A percentile compares a stretch with the other conserved stretches of the same genome.
These are phyloP conservation scores for Poeciliopsis turneri DNA, from an alignment of 2,797 vertebrate genomes.

Conservation along the genomic window DNA sequence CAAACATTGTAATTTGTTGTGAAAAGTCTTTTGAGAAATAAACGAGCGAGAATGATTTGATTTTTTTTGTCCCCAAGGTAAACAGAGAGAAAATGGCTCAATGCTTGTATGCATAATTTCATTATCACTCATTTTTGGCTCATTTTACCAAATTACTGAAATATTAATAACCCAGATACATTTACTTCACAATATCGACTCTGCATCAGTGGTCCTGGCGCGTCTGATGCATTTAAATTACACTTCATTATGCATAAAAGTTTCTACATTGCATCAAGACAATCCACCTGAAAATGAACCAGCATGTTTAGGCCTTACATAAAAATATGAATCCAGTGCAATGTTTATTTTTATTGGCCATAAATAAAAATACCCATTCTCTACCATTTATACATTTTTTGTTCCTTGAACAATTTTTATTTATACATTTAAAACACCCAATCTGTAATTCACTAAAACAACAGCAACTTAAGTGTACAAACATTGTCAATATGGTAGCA, in stretches of 20 bases:
- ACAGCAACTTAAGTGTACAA: neutral
- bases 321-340: neutral
- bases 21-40: conserved; percentile 18
- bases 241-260: neutral
- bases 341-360: neutral
- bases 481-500: neutral
- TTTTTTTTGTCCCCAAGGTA: neutral
- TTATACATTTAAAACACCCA: neutral
- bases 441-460: neutral
- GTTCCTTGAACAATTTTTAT: neutral
- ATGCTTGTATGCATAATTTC: conserved; percentile 47
- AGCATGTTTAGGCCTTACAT: neutral
- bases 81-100: conserved; percentile 2
- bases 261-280: neutral
- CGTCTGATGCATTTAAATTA: neutral
- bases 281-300: neutral
- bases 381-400: neutral
- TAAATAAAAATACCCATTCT: neutral
- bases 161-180: conserved; percentile 5
- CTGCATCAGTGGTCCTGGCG: neutral
- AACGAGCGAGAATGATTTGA: neutral
- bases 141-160: conserved; percentile 17
- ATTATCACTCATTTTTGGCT: conserved; percentile 30
- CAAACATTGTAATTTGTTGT: neutral
- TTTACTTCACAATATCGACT: neutral